These are phyloP conservation scores for Cynodonichthys magdalenae DNA, from an alignment of 2,797 vertebrate species.

Conservation along the genomic window DNA sequence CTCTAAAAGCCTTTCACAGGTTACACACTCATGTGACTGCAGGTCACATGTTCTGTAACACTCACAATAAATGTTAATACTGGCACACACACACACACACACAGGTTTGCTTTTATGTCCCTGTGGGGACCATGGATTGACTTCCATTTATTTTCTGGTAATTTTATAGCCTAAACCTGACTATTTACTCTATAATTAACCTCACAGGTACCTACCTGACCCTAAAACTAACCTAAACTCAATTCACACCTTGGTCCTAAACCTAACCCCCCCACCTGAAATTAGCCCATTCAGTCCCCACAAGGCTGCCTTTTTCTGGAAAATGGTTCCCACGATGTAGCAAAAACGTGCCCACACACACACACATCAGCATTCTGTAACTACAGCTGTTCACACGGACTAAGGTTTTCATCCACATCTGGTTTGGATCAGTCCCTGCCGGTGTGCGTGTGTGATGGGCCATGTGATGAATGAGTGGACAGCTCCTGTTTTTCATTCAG, in stretches of 20 bases:
- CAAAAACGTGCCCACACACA: slow-evolving; percentile 4
- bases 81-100: slow-evolving; percentile 11
- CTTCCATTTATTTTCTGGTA: no score
- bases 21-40: slow-evolving; percentile 43
- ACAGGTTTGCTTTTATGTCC: not conserved
- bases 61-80: slow-evolving; percentile 10
- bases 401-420: slow-evolving; percentile 63
- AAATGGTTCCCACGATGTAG: no score
- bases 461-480: slow-evolving; percentile 37
- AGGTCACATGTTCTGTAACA: slow-evolving; percentile 24
- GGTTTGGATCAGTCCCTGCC: slow-evolving; percentile 46
- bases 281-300: no score
- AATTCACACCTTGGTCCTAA: no score
- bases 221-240: no score
- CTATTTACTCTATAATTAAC: no score
- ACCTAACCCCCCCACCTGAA: no score
- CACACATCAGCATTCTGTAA: slow-evolving; percentile 21
- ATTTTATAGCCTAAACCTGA: no score
- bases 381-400: slow-evolving; percentile 66
- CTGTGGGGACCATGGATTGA: no score
- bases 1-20: slow-evolving; percentile 57
- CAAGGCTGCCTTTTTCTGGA: no score
- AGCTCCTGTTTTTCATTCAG: slow-evolving; percentile 39
- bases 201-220: no score
- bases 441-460: slow-evolving; percentile 30